Conservation (phyloP, 2,888 invertebrate species). For the Abrostola tripartita region DNA sequence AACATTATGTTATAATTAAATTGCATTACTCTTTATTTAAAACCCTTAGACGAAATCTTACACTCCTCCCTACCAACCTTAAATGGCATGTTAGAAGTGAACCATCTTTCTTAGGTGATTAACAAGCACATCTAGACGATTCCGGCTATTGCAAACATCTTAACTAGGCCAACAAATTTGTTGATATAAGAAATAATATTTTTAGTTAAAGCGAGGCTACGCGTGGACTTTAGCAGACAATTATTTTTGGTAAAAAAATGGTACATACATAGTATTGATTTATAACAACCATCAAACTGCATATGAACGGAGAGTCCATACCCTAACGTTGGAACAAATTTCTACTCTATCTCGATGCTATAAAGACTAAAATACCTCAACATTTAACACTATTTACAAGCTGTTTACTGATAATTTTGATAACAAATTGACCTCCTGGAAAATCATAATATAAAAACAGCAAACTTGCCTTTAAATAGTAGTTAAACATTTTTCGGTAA, state of each 20-base stretch:
- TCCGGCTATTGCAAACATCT: no score
- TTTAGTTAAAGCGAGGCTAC: no score
- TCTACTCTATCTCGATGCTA: constrained; percentile 24
- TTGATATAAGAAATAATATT: no score
- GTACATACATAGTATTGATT: constrained; percentile 17
- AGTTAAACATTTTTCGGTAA: background rate
- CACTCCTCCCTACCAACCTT: no score
- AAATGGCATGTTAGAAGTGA: background rate
- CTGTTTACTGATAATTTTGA: constrained; percentile 30
- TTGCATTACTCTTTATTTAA: no score
- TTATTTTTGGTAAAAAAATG: constrained; percentile 5
- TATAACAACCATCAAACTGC: constrained; percentile 27
- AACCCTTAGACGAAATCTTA: no score
- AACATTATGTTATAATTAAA: no score
- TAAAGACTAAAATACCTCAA: constrained; percentile 19
- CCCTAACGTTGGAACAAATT: constrained; percentile 7
- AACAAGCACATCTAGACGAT: no score
- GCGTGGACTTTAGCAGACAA: no score
- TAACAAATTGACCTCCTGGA: constrained; percentile 43
- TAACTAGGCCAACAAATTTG: no score
- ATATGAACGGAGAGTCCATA: constrained; percentile 33
- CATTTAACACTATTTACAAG: constrained; percentile 22
- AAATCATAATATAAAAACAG: constrained; percentile 13
- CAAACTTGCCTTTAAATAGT: background rate
- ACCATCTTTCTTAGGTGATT: no score